These are phyloP conservation scores for Scaptomyza hsui DNA, from an alignment of 1,140 invertebrate genomes.

Conservation along the genomic window DNA sequence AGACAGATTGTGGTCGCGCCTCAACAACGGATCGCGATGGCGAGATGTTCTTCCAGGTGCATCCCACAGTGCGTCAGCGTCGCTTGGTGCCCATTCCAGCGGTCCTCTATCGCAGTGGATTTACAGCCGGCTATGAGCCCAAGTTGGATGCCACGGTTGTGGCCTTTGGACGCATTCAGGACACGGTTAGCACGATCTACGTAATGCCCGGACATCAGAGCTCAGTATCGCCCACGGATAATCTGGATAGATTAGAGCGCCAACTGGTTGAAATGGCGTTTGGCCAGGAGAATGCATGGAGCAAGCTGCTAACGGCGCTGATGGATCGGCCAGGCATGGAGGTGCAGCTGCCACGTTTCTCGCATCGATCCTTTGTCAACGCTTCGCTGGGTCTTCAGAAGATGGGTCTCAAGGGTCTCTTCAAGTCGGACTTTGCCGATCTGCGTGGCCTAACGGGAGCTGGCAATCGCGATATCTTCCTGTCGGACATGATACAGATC, in stretches of 20 bases:
- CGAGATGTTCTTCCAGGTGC: conserved; percentile 93
- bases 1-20: conserved; percentile 90
- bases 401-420: conserved; percentile 92
- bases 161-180: conserved; percentile 88
- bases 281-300: conserved; percentile 88
- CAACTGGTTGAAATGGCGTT: conserved; percentile 88
- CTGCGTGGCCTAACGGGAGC: conserved; percentile 91
- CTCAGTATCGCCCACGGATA: conserved; percentile 89
- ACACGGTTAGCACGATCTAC: conserved; percentile 90
- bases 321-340: conserved; percentile 90
- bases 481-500: conserved; percentile 92
- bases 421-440: conserved; percentile 89
- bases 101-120: conserved; percentile 89
- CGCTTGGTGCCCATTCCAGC: conserved; percentile 92
- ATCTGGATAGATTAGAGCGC: conserved; percentile 89
- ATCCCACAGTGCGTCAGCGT: conserved; percentile 90
- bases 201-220: conserved; percentile 92
- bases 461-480: conserved; percentile 88
- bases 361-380: conserved; percentile 91
- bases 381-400: conserved; percentile 89
- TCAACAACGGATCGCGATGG: conserved; percentile 90
- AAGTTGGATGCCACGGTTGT: conserved; percentile 92
- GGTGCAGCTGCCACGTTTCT: conserved; percentile 92
- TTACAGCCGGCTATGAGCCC: conserved; percentile 92
- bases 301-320: conserved; percentile 88